A percentile compares a stretch with the other conserved stretches of the same genome.
Conservation (phyloP, 1,140 invertebrate species). For the Mya arenaria region DNA sequence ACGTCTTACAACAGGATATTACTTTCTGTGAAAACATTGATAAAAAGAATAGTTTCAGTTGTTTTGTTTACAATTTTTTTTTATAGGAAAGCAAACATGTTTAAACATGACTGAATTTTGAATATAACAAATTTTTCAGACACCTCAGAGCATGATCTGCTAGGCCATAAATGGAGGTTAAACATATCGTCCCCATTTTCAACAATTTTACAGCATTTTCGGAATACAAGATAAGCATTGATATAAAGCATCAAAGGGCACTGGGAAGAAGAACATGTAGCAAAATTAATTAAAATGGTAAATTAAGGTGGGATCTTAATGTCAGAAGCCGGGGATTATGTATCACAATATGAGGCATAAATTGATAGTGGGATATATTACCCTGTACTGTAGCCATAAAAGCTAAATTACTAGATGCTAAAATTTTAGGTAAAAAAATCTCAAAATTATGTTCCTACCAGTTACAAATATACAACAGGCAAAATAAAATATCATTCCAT, state of each 20-base stretch:
- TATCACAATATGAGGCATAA: constrained; percentile 8
- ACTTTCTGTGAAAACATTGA: constrained; percentile 11
- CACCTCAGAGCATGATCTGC: constrained; percentile 22
- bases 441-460: constrained; percentile 8
- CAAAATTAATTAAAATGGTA: constrained; percentile 16
- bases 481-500: constrained; percentile 28
- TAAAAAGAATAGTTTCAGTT: constrained; percentile 20
- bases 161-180: constrained; percentile 11
- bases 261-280: constrained; percentile 9
- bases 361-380: constrained; percentile 15
- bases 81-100: constrained; percentile 22
- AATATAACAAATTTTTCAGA: constrained; percentile 27
- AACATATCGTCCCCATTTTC: constrained; percentile 26
- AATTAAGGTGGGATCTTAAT: constrained; percentile 14
- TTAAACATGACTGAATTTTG: constrained; percentile 15
- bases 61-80: constrained; percentile 23
- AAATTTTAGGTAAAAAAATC: constrained; percentile 3
- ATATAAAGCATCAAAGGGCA: constrained; percentile 19
- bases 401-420: constrained; percentile 12
- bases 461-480: constrained; percentile 13
- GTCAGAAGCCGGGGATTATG: constrained; percentile 8
- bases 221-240: constrained; percentile 28
- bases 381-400: constrained; percentile 6
- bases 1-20: constrained; percentile 19
- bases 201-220: constrained; percentile 21